phyloP scores from a whole-genome alignment of 2,797 vertebrate species.

The Gymnoscopelus microlampas region DNA sequence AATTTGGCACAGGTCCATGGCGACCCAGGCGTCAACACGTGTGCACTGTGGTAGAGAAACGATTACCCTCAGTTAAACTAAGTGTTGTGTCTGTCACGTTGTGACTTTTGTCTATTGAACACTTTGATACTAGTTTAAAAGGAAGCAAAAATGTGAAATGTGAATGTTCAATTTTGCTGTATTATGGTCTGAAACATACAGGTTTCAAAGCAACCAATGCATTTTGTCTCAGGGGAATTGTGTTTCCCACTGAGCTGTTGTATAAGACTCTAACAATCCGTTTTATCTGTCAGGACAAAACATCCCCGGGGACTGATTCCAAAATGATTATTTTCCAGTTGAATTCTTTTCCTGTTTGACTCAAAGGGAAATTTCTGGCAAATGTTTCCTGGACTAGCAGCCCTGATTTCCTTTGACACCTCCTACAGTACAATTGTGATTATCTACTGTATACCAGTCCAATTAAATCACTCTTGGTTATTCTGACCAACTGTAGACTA shows the following conservation, averaged over 20 bases:
- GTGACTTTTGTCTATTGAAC: conserved; percentile 4
- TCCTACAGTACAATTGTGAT: not conserved
- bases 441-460: not conserved
- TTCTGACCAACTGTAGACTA: not conserved
- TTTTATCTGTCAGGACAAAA: not conserved
- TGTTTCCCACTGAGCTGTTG: not conserved
- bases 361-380: not conserved
- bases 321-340: not conserved
- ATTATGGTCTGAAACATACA: not conserved
- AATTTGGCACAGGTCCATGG: conserved; percentile 25
- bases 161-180: no score
- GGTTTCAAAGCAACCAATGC: conserved; percentile 23
- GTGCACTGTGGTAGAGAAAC: conserved; percentile 12
- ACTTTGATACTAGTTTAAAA: no score
- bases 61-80: conserved; percentile 14
- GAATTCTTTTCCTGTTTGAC: not conserved
- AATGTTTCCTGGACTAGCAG: not conserved
- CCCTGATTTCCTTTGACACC: not conserved
- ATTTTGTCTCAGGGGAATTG: no score
- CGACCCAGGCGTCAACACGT: conserved; percentile 15
- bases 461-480: not conserved
- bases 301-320: not conserved
- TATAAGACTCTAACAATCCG: not conserved
- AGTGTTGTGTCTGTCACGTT: not conserved
- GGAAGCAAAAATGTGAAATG: no score